A percentile compares a stretch with the other conserved stretches of the same genome.
Conservation (phyloP, 2,113 vertebrate genomes). For the Oreochromis niloticus region DNA sequence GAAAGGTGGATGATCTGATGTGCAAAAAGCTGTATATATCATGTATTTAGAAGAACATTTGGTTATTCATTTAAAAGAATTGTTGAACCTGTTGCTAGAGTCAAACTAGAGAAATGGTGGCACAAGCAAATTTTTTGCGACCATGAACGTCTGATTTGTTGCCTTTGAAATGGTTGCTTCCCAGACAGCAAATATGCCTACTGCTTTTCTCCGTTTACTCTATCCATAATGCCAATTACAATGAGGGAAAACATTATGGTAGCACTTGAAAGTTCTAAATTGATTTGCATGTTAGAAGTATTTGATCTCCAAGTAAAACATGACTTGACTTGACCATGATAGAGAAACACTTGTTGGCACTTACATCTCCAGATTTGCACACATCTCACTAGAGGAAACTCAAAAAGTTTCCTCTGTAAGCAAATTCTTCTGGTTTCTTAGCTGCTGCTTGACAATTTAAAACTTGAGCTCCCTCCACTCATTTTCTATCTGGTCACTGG, state of each 20-base stretch:
- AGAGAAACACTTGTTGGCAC: background rate
- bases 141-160: background rate
- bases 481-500: background rate
- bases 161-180: background rate
- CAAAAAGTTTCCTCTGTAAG: background rate
- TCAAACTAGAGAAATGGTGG: background rate
- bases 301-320: background rate
- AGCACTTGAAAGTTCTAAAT: background rate
- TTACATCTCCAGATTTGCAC: background rate
- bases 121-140: background rate
- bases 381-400: background rate
- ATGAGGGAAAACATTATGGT: background rate
- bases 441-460: background rate
- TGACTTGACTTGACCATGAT: background rate
- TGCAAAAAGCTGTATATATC: background rate
- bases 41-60: background rate
- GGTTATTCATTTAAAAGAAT: background rate
- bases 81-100: background rate
- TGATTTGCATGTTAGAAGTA: background rate
- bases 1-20: background rate
- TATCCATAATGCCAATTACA: background rate
- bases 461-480: background rate
- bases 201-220: fast-evolving
- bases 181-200: background rate
- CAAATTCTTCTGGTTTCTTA: background rate